These are phyloP conservation scores for Cerastis rubricosa DNA, from an alignment of 2,888 invertebrate genomes.

Conservation along the genomic window DNA sequence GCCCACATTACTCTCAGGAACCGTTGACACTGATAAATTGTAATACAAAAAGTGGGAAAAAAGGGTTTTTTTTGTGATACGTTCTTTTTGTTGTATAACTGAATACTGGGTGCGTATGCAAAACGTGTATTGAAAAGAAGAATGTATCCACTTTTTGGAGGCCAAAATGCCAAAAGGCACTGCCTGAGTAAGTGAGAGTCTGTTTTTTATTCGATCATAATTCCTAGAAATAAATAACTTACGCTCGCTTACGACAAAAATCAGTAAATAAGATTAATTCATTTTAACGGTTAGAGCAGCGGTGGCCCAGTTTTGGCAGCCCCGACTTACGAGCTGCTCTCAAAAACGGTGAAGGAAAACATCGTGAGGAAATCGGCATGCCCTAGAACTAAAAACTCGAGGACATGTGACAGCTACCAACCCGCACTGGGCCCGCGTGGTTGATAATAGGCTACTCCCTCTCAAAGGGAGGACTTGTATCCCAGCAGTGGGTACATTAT, in stretches of 20 bases:
- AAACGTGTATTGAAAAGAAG: slow-evolving; percentile 4
- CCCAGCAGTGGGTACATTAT: no score
- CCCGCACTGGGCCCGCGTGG: no score
- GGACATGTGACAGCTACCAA: no score
- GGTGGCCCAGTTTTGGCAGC: no score
- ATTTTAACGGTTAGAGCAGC: no score
- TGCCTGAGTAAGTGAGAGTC: not conserved
- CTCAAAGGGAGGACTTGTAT: no score
- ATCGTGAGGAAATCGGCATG: no score
- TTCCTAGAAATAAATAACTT: not conserved
- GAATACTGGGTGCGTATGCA: slow-evolving; percentile 7
- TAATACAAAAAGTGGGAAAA: slow-evolving; percentile 48
- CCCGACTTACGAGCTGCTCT: no score
- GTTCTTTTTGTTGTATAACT: slow-evolving; percentile 26
- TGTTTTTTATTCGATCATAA: not conserved
- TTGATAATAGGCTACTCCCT: no score
- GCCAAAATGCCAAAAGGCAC: not conserved
- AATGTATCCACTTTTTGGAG: not conserved
- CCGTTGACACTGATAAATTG: slow-evolving; percentile 63
- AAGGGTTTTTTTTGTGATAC: slow-evolving; percentile 16
- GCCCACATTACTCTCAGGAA: slow-evolving; percentile 53
- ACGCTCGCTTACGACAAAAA: not conserved
- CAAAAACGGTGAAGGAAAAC: no score
- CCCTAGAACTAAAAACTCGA: no score
- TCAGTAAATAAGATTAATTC: no score